Evolutionary conservation across 2,888 invertebrate genomes (phyloP).

Genomic region (Amblyjoppa fuscipennis): DNA sequence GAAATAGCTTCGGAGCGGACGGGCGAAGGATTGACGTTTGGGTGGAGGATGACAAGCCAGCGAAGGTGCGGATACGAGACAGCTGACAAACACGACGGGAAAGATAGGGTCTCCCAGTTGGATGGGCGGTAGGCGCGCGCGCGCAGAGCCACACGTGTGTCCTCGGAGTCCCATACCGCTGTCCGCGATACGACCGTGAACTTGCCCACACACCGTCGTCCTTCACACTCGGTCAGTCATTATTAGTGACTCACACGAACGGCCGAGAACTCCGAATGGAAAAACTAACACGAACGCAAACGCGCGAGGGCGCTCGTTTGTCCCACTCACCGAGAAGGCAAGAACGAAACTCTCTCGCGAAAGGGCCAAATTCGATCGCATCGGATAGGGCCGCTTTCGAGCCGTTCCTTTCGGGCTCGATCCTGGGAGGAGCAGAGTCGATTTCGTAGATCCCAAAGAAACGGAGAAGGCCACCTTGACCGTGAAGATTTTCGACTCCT

Average conservation of each 20-base stretch:
- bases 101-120: constrained; percentile 45
- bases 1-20: neutral
- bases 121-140: constrained; percentile 30
- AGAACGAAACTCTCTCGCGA: neutral
- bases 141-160: constrained; percentile 70
- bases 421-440: neutral
- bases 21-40: neutral
- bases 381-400: neutral
- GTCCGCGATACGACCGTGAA: constrained; percentile 80
- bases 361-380: neutral
- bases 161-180: constrained; percentile 66
- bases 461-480: neutral
- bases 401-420: neutral
- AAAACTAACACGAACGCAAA: constrained; percentile 30
- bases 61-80: constrained; percentile 35
- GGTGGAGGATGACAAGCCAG: constrained; percentile 2
- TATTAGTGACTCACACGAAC: constrained; percentile 78
- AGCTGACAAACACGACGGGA: constrained; percentile 56
- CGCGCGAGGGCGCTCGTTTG: constrained; percentile 1
- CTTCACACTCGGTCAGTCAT: constrained; percentile 77
- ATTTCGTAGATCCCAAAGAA: neutral
- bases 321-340: neutral
- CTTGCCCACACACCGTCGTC: constrained; percentile 78
- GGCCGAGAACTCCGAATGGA: neutral
- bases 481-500: constrained; percentile 34